These are phyloP conservation scores for Zaprionus nigranus DNA, from an alignment of 1,140 invertebrate genomes.

Conservation along the genomic window DNA sequence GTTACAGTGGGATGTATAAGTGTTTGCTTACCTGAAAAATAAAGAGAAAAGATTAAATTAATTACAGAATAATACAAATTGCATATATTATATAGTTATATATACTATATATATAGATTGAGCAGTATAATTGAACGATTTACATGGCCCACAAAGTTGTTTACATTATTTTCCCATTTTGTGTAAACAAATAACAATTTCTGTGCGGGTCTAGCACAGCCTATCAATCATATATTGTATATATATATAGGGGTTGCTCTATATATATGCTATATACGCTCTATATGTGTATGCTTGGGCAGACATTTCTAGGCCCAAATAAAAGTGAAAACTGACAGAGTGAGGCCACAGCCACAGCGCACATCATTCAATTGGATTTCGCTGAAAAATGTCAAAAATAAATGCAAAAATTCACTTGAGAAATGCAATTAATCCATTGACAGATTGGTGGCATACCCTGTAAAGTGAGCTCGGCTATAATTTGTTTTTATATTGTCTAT, in stretches of 20 bases:
- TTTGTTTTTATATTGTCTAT: background rate
- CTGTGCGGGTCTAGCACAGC: conserved; percentile 5
- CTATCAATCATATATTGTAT: conserved; percentile 21
- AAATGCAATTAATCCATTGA: background rate
- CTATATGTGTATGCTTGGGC: background rate
- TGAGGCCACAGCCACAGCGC: conserved; percentile 19
- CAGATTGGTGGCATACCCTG: background rate
- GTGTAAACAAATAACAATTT: conserved; percentile 13
- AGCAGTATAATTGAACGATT: background rate
- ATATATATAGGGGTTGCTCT: background rate
- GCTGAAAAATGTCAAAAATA: conserved; percentile 25
- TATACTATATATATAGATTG: conserved; percentile 2
- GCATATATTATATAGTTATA: background rate
- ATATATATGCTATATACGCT: conserved; percentile 7
- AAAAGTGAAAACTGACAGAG: conserved; percentile 42
- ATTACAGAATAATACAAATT: conserved; percentile 5
- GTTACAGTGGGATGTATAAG: background rate
- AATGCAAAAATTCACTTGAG: conserved; percentile 2
- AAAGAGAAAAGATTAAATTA: conserved; percentile 8
- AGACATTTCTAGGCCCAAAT: conserved; percentile 40
- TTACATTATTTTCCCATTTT: conserved; percentile 6
- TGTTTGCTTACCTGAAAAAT: conserved; percentile 30
- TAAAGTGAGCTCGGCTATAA: background rate
- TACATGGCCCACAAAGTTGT: background rate
- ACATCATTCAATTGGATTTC: conserved; percentile 44